These are phyloP conservation scores for chimpanzee (Pan troglodytes) DNA, from an alignment of 2,113 vertebrate genomes.

Conservation along the genomic window NHGRI_mPanTro3-v2.1_pri NC_072398.2:44151001-44151500, in stretches of 20 bases:
- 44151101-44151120: background rate
- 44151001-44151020: background rate
- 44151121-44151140: background rate
- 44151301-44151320: background rate
- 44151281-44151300: background rate
- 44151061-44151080: background rate
- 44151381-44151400: background rate
- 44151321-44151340: accelerated
- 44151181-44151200: background rate
- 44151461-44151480: background rate
- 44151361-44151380: background rate
- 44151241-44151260: background rate
- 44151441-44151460: background rate
- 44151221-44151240: background rate
- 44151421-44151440: background rate
- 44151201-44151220: background rate
- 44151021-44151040: background rate
- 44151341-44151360: background rate
- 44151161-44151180: background rate
- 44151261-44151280: background rate
- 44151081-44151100: background rate
- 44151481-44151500: background rate
- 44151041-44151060: background rate
- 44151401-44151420: accelerated
- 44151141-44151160: background rate